Evolutionary conservation across 2,797 vertebrate species (phyloP).

Genomic region (Scyliorhinus canicula): DNA sequence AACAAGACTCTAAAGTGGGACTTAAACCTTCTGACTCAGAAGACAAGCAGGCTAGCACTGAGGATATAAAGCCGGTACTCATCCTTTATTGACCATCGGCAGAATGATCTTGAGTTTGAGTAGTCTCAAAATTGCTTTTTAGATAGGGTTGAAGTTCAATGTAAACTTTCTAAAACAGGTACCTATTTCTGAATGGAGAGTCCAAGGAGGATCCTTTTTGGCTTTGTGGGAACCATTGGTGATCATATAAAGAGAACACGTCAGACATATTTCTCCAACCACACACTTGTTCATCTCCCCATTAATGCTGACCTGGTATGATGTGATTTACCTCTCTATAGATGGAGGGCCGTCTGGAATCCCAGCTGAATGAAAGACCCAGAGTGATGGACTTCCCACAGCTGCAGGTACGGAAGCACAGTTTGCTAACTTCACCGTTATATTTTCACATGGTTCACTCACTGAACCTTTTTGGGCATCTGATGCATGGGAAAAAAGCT

Average conservation of each 20-base stretch:
- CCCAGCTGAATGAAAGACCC: neutral
- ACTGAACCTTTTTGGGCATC: no score
- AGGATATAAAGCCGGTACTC: neutral
- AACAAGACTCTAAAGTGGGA: neutral
- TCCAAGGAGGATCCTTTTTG: neutral
- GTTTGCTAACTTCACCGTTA: neutral
- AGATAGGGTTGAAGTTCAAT: neutral
- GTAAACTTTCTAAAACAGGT: neutral
- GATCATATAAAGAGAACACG: neutral
- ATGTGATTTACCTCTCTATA: neutral
- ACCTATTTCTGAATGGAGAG: neutral
- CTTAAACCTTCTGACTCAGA: neutral
- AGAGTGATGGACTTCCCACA: neutral
- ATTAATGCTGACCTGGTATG: neutral
- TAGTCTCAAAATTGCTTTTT: neutral
- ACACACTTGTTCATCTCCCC: neutral
- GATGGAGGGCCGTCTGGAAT: neutral
- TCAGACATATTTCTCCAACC: no score
- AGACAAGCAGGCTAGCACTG: neutral
- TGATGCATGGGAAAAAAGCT: neutral
- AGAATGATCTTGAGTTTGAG: neutral
- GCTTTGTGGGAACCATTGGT: neutral
- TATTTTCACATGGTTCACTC: neutral
- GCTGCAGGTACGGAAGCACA: neutral
- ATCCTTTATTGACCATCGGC: neutral